Percentiles rank a stretch among this genome's conserved stretches.
Evolutionary conservation across 1,140 invertebrate species (phyloP).

Genomic region (Oscheius sp.): DNA sequence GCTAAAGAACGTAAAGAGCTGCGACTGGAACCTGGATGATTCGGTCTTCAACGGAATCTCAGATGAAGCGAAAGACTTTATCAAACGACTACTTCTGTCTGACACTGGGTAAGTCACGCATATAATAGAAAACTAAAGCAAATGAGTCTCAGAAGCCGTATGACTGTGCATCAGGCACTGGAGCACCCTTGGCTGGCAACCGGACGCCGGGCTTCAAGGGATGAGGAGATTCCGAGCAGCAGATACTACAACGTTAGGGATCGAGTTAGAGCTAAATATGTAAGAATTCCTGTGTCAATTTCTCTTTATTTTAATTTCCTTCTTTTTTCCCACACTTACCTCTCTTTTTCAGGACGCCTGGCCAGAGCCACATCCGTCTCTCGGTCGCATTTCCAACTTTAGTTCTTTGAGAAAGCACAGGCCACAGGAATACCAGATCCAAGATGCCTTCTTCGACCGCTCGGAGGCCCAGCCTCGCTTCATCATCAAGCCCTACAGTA

Average conservation of each 20-base stretch:
- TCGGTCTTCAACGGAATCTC: slow-evolving; percentile 88
- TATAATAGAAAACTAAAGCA: background rate
- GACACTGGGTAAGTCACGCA: slow-evolving; percentile 64
- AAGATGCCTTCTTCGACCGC: slow-evolving; percentile 82
- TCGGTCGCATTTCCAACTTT: slow-evolving; percentile 93
- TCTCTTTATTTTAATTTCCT: background rate
- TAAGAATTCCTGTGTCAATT: slow-evolving; percentile 49
- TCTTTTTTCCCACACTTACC: no score
- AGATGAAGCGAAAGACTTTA: slow-evolving; percentile 96
- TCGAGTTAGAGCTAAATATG: slow-evolving; percentile 72
- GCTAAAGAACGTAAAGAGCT: slow-evolving; percentile 88
- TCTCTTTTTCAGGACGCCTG: slow-evolving; percentile 73
- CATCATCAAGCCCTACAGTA: slow-evolving; percentile 89
- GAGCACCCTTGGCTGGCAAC: slow-evolving; percentile 89
- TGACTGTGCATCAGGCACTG: slow-evolving; percentile 95
- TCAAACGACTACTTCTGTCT: slow-evolving; percentile 82
- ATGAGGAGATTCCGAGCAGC: slow-evolving; percentile 70
- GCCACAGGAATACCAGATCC: slow-evolving; percentile 92
- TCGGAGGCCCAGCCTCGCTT: slow-evolving; percentile 94
- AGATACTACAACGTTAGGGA: slow-evolving; percentile 83
- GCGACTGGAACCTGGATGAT: slow-evolving; percentile 97
- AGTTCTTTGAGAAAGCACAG: slow-evolving; percentile 91
- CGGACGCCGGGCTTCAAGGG: slow-evolving; percentile 70
- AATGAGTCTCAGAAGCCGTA: slow-evolving; percentile 81
- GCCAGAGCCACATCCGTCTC: slow-evolving; percentile 84